phyloP scores from a whole-genome alignment of 2,888 invertebrate species.

The Andricus quercusramuli region DNA sequence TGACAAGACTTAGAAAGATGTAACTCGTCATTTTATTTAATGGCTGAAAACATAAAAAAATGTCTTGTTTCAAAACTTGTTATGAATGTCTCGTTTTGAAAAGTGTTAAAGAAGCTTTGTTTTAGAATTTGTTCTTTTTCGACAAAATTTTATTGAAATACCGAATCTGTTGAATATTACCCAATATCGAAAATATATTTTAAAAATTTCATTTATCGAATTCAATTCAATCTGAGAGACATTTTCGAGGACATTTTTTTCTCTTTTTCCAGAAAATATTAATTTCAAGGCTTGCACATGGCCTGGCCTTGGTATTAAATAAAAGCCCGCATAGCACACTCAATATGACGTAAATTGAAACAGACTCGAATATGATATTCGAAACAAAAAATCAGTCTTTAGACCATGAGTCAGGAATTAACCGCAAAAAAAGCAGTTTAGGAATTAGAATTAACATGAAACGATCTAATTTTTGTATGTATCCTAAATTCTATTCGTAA shows the following conservation, averaged over 20 bases:
- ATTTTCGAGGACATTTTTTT: not conserved
- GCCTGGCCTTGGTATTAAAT: not conserved
- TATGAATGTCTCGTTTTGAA: not conserved
- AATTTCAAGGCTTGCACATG: not conserved
- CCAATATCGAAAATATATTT: slow-evolving; percentile 2
- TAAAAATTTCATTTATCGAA: not conserved
- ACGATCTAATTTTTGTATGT: too few relatives aligned
- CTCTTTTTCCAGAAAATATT: not conserved
- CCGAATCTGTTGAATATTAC: slow-evolving; percentile 33
- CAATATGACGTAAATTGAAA: not conserved
- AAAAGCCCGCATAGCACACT: not conserved
- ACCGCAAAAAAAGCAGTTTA: too few relatives aligned
- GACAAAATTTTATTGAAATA: not conserved
- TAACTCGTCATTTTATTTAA: slow-evolving; percentile 4
- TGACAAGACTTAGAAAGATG: slow-evolving; percentile 6
- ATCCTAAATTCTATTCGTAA: too few relatives aligned
- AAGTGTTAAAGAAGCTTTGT: not conserved
- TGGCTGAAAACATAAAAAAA: not conserved
- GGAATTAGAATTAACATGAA: too few relatives aligned
- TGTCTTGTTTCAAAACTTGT: not conserved
- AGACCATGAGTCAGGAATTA: not conserved
- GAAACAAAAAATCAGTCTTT: not conserved
- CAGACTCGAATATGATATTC: not conserved
- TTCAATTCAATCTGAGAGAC: not conserved
- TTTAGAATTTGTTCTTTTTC: not conserved